Percentiles rank a stretch among this genome's conserved stretches.
phyloP scores from a whole-genome alignment of 2,888 invertebrate genomes.

The Colletes collaris region DNA sequence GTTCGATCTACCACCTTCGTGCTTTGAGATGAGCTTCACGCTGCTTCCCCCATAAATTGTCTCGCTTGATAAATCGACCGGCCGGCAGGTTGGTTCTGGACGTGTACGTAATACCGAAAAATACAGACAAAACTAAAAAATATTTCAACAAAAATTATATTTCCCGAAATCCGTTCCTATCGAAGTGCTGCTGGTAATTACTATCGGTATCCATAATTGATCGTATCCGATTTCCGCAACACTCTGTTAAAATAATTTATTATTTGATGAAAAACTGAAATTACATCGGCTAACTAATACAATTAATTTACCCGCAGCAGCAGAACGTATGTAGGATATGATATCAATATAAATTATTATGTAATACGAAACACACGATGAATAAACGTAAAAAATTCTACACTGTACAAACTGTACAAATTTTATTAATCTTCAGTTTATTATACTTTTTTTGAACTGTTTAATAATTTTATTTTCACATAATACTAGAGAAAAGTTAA shows the following conservation, averaged over 20 bases:
- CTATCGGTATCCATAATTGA: not conserved
- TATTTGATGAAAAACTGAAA: not conserved
- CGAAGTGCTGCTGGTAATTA: not conserved
- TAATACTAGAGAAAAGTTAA: too few relatives aligned
- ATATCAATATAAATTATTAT: not conserved
- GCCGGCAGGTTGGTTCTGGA: slow-evolving; percentile 41
- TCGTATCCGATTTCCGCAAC: not conserved
- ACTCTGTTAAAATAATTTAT: not conserved
- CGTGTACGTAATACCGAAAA: slow-evolving; percentile 55
- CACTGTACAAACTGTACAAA: too few relatives aligned
- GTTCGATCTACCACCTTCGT: slow-evolving; percentile 75
- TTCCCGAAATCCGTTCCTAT: not conserved
- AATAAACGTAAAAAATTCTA: not conserved
- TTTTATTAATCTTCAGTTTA: too few relatives aligned
- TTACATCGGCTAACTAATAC: not conserved
- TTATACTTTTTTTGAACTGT: too few relatives aligned
- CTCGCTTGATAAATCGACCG: slow-evolving; percentile 76
- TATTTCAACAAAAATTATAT: not conserved
- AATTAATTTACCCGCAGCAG: not conserved
- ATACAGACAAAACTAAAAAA: slow-evolving; percentile 34
- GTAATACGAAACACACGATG: not conserved
- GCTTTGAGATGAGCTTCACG: slow-evolving; percentile 67
- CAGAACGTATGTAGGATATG: not conserved
- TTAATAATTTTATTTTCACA: too few relatives aligned
- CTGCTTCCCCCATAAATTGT: slow-evolving; percentile 73